Percentiles rank a stretch among this genome's conserved stretches.
Conservation (phyloP, 2,888 invertebrate genomes). For the Oligia strigilis region DNA sequence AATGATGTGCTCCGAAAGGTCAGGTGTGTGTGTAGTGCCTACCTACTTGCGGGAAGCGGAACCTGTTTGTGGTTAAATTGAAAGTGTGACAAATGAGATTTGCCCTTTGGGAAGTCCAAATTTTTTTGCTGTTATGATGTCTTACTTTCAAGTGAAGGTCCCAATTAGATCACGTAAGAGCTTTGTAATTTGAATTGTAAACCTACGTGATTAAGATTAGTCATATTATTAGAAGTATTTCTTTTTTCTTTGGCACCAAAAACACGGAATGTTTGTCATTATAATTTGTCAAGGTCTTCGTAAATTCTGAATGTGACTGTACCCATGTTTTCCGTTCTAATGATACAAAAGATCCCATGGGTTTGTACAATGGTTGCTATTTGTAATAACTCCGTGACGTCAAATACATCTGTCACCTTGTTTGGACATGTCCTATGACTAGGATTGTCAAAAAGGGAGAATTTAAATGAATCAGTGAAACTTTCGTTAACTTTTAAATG, state of each 20-base stretch:
- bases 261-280: background rate
- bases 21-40: constrained; percentile 10
- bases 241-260: background rate
- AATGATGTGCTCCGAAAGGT: constrained; percentile 41
- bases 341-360: constrained; percentile 34
- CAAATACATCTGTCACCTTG: constrained; percentile 52
- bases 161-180: constrained; percentile 24
- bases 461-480: background rate
- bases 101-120: constrained; percentile 22
- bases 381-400: constrained; percentile 33
- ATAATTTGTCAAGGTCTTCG: constrained; percentile 26
- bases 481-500: background rate
- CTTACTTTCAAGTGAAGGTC: background rate
- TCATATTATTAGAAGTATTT: background rate
- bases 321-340: constrained; percentile 31
- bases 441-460: constrained; percentile 20
- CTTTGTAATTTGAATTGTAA: constrained; percentile 2
- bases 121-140: constrained; percentile 3
- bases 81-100: constrained; percentile 38
- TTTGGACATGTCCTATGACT: constrained; percentile 38
- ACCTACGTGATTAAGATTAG: constrained; percentile 1
- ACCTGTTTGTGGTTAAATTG: constrained; percentile 34
- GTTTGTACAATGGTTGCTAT: constrained; percentile 25
- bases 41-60: background rate
- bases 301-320: constrained; percentile 9